Evolutionary conservation across 2,888 invertebrate genomes (phyloP), one percentile per base, ranked within the genome.

Genomic region (Chelonus formosanus): DNA sequence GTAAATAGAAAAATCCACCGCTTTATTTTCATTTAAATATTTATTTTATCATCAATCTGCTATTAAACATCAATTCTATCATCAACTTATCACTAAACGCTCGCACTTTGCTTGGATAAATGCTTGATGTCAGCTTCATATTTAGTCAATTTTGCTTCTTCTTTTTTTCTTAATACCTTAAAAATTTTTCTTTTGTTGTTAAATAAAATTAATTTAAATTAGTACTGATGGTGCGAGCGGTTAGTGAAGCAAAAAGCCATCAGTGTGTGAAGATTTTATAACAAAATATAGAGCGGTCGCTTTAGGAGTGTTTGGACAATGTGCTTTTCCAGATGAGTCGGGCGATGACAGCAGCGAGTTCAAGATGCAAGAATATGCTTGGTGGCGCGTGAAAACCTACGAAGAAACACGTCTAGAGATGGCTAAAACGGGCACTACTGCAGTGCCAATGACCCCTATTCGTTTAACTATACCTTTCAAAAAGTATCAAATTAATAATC

Each of bases 241-340:
- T 67, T 67, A 57, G 62, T 67, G 54, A 62, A 40, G 52, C 43
- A 48, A 20, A 54, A 55, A 53, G 31, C 6, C 44, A 40, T 40
- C 40, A 40, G 40, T 40, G 34, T 8, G 20, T 45, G n/a, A 45
- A 45, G n/a, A 47, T 35, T 35, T 34, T 35, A 44, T 36, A 34
- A 36, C 35, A 34, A n/a, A 8, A 34, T 53, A 53, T n/a, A 34
- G 45, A 54, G 48, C 59, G 52, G 60, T 60, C 65, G 69, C 71
- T 67, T 74, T 67, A 75, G 75, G 70, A 77, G 67, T 75, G 71
- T 76, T 56, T 77, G 77, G 78, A 73, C 76, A 70, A 77, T 78
- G 72, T 79, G 71, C 72, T 82, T 67, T 76, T 76, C 65, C 80
- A 80, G 80, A 80, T 71, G 75, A 70, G 73, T 67, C 71, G 68